Evolutionary conservation across 2,113 vertebrate species (phyloP).

Genomic region (Psilopogon haemacephalus): DNA sequence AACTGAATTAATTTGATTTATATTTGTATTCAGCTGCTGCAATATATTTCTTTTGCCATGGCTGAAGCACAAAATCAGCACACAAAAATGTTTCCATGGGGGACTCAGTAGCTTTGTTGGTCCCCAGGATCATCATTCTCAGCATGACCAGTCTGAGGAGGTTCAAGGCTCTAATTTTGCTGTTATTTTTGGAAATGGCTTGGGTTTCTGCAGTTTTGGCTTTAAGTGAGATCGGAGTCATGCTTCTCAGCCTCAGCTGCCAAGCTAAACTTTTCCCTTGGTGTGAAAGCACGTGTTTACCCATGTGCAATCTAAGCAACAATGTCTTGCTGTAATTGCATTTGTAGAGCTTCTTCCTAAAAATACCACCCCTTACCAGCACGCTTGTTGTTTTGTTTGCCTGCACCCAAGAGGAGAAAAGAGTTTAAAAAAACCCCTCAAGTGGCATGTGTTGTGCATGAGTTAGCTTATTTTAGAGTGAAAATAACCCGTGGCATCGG

Average conservation of each 20-base stretch:
- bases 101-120: conserved; percentile 58
- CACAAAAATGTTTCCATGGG: conserved; percentile 47
- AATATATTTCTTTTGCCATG: conserved; percentile 24
- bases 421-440: conserved; percentile 68
- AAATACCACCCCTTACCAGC: conserved; percentile 61
- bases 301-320: conserved; percentile 76
- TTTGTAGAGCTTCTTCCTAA: conserved; percentile 75
- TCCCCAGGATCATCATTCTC: conserved; percentile 62
- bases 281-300: conserved; percentile 81
- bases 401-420: conserved; percentile 5
- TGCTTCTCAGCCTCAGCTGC: conserved; percentile 72
- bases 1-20: conserved; percentile 7
- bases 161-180: conserved; percentile 68
- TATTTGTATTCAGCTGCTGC: neutral
- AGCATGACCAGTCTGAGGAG: conserved; percentile 67
- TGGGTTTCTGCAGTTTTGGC: conserved; percentile 77
- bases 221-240: conserved; percentile 74
- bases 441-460: conserved; percentile 4
- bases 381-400: neutral
- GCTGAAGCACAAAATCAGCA: conserved; percentile 64
- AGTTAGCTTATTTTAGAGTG: conserved; percentile 61
- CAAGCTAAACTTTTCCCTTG: conserved; percentile 81
- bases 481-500: conserved; percentile 47
- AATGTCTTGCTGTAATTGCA: conserved; percentile 69
- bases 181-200: conserved; percentile 82